A percentile compares a stretch with the other conserved stretches of the same genome.
phyloP scores from a whole-genome alignment of 2,113 vertebrate genomes.

The Hydrolagus affinis region DNA sequence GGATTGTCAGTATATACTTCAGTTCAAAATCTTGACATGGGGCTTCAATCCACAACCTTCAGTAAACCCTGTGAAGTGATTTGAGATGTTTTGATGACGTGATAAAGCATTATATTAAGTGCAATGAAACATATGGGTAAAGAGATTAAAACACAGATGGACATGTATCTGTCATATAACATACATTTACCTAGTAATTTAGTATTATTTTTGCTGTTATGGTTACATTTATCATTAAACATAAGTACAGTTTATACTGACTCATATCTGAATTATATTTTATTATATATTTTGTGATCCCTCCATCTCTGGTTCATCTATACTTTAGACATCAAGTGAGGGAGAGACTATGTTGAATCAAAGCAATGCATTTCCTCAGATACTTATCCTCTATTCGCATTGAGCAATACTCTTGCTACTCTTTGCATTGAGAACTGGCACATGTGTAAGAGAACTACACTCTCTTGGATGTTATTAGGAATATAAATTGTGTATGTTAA shows the following conservation, averaged over 20 bases:
- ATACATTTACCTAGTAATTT: too few relatives aligned
- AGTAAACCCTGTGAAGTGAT: too few relatives aligned
- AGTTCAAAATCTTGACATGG: too few relatives aligned
- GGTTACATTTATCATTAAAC: neutral
- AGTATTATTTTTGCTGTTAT: neutral
- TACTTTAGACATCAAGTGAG: slow-evolving; percentile 35
- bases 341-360: slow-evolving; percentile 58
- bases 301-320: neutral
- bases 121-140: too few relatives aligned
- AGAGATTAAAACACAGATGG: too few relatives aligned
- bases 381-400: slow-evolving; percentile 68
- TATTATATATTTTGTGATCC: neutral
- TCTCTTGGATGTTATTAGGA: slow-evolving; percentile 80
- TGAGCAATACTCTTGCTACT: slow-evolving; percentile 71
- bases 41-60: too few relatives aligned
- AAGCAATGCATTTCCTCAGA: slow-evolving; percentile 63
- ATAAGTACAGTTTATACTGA: neutral
- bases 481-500: slow-evolving; percentile 97
- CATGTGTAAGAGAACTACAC: slow-evolving; percentile 66
- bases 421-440: slow-evolving; percentile 76
- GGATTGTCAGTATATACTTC: too few relatives aligned
- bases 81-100: too few relatives aligned
- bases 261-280: neutral
- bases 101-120: too few relatives aligned
- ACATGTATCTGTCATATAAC: too few relatives aligned